Conservation (phyloP, 2,797 vertebrate genomes). For the Tapera naevia region DNA sequence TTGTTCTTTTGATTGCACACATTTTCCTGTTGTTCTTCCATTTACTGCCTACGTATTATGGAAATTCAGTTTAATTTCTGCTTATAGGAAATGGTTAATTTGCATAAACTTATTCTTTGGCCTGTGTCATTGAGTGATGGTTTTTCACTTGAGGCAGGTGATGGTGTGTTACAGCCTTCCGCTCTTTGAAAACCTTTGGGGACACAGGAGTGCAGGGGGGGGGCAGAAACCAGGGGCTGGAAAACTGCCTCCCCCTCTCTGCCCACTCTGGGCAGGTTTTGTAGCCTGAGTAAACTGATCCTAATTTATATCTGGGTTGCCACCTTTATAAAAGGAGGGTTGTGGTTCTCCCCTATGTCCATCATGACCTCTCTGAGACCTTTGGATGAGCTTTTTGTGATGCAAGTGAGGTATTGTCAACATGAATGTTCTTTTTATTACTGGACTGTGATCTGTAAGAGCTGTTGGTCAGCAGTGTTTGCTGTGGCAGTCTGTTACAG, state of each 20-base stretch:
- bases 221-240: not conserved
- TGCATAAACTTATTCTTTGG: not conserved
- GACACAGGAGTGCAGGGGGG: accelerated
- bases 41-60: not conserved
- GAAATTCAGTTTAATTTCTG: not conserved
- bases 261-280: not conserved
- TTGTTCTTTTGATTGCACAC: not conserved
- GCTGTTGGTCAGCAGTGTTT: not conserved
- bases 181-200: not conserved
- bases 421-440: not conserved
- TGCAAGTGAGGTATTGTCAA: not conserved
- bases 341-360: not conserved
- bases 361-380: not conserved
- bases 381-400: not conserved
- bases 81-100: not conserved
- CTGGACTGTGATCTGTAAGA: not conserved
- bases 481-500: not conserved
- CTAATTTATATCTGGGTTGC: accelerated
- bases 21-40: not conserved
- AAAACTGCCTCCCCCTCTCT: not conserved
- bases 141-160: not conserved
- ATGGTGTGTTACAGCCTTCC: not conserved
- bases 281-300: not conserved
- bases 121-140: not conserved
- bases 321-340: not conserved